Base-by-base conservation (phyloP, 2,888 invertebrate species). In the Papilio demoleus region DNA sequence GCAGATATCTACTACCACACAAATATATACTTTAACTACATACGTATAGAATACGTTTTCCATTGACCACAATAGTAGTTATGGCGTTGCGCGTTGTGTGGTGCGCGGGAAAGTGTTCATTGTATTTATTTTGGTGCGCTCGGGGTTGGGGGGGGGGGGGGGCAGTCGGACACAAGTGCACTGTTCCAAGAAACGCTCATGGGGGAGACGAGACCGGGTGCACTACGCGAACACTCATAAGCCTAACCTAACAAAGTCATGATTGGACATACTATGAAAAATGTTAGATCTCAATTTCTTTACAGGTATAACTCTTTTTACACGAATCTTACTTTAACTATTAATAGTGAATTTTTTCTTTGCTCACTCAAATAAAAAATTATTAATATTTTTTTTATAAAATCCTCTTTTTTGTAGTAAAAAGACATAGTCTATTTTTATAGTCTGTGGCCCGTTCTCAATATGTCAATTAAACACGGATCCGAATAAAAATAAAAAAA, bases 101-200 rank as follows among this genome's bases (percentile, higher is more conserved):
- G 56, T 63, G 73, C 75, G 73, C 79, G 86, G 83, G 90, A 90
- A 90, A 90, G 90, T 88, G 87, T 86, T 84, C 80, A 81, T 81
- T 84, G 81, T 87, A 83, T 87, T 89, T 88, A 86, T 88, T 88
- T 88, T 82, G 82, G 81, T 88, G 81, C 80, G 79, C 79, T 31
- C 75, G 74, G 40, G 17, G 6, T 1, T 1, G 42, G 17, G 5
- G 8, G 42, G 42, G 42, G 8, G 17, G 8, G 8, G 42, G 72
- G 72, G 80, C 81, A 80, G 79, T 79, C 80, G 78, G 80, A 83
- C 84, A 82, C 86, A 86, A 87, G 88, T 87, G 88, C 88, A 87
- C 61, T 50, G 61, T 60, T 61, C 67, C 50, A 59, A 36, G 59
- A 58, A 65, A 65, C 56, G 56, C 42, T 53, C 36, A 22, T 14